These are phyloP conservation scores for Polyploca ridens DNA, from an alignment of 2,888 invertebrate species.

Conservation along the genomic window DNA sequence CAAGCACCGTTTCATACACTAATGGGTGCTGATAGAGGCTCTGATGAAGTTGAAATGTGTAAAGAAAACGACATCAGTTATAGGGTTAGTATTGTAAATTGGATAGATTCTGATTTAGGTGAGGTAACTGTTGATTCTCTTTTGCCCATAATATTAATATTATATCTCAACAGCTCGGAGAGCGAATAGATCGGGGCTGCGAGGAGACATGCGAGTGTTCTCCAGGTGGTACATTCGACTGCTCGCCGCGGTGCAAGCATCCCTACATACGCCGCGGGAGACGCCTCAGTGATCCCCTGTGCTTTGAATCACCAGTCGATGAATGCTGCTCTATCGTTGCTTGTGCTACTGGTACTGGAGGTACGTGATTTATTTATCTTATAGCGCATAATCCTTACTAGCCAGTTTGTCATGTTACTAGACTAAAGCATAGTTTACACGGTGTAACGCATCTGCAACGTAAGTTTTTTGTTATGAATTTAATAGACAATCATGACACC, in stretches of 20 bases:
- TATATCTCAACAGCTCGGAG: slow-evolving; percentile 84
- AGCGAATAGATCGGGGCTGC: slow-evolving; percentile 89
- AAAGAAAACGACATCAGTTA: slow-evolving; percentile 76
- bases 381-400: background rate
- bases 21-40: slow-evolving; percentile 56
- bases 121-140: background rate
- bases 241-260: slow-evolving; percentile 88
- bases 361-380: slow-evolving; percentile 34
- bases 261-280: slow-evolving; percentile 89
- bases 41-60: slow-evolving; percentile 70
- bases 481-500: too few species aligned
- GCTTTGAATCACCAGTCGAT: slow-evolving; percentile 87
- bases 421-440: background rate
- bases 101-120: background rate
- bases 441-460: too few species aligned
- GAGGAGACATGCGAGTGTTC: slow-evolving; percentile 91
- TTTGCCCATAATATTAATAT: too few species aligned
- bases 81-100: slow-evolving; percentile 66
- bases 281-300: slow-evolving; percentile 87
- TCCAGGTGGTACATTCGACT: slow-evolving; percentile 87
- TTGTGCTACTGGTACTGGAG: slow-evolving; percentile 85
- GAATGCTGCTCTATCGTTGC: slow-evolving; percentile 89
- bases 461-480: too few species aligned
- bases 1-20: slow-evolving; percentile 71
- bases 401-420: background rate